These are phyloP conservation scores for Hyphantria cunea DNA, from an alignment of 1,140 invertebrate species.

Conservation along the genomic window DNA sequence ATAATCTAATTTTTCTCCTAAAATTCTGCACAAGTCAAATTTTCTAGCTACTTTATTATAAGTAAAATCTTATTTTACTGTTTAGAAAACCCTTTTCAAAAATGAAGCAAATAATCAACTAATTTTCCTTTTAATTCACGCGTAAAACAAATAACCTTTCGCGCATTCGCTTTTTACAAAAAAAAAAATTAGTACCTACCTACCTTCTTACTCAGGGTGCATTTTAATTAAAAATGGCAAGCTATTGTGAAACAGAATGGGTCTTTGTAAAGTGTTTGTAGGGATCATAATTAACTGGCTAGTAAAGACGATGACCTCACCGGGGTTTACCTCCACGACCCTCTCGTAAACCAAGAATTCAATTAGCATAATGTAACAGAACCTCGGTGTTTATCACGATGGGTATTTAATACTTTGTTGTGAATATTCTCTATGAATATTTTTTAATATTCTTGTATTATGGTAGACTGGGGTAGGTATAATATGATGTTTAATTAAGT, in stretches of 20 bases:
- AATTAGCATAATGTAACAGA: conserved; percentile 55
- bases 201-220: conserved; percentile 26
- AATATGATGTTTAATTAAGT: conserved; percentile 6
- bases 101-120: too few relatives aligned
- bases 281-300: conserved; percentile 47
- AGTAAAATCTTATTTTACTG: too few relatives aligned
- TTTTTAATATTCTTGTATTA: too few relatives aligned
- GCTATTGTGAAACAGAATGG: conserved; percentile 39
- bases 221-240: conserved; percentile 46
- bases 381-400: conserved; percentile 32
- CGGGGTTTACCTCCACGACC: conserved; percentile 39
- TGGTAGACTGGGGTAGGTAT: too few relatives aligned
- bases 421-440: background rate
- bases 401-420: background rate
- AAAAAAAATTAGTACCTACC: too few relatives aligned
- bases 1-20: too few relatives aligned
- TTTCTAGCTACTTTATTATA: too few relatives aligned
- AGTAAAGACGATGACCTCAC: conserved; percentile 37
- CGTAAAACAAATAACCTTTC: conserved; percentile 11
- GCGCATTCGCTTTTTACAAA: conserved; percentile 19
- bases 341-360: conserved; percentile 49
- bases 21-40: too few relatives aligned
- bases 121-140: conserved; percentile 3
- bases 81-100: too few relatives aligned
- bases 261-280: conserved; percentile 42